phyloP scores from a whole-genome alignment of 2,797 vertebrate genomes.

The Spinus olivaceus region DNA sequence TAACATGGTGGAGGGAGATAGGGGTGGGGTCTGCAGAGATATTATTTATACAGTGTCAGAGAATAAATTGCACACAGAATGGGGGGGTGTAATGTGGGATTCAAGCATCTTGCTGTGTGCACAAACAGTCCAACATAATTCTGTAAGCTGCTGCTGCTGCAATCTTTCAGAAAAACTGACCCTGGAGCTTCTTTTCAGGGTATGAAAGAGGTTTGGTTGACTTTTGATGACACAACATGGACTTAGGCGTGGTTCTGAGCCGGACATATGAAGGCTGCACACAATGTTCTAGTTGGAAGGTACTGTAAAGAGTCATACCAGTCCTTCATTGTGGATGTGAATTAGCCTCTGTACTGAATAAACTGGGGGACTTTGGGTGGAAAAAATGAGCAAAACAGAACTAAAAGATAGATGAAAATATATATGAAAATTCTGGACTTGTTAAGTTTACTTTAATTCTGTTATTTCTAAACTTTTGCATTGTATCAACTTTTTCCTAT shows the following conservation, averaged over 20 bases:
- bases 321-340: background rate
- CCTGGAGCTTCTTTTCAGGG: background rate
- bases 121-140: background rate
- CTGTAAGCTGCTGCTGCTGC: background rate
- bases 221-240: background rate
- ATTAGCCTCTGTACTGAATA: background rate
- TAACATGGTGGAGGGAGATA: background rate
- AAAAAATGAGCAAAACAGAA: background rate
- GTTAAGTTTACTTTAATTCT: background rate
- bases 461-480: background rate
- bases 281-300: background rate
- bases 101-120: accelerated
- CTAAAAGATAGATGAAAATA: background rate
- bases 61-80: background rate
- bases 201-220: background rate
- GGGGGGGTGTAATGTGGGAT: accelerated
- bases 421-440: background rate
- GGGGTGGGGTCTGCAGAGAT: background rate
- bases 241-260: background rate
- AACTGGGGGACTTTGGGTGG: background rate
- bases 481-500: background rate
- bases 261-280: background rate
- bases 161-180: background rate
- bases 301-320: background rate
- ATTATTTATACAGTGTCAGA: background rate